Conservation (phyloP, 53 echinoderm and acorn worm species). For the Zoroaster sp. region DNA sequence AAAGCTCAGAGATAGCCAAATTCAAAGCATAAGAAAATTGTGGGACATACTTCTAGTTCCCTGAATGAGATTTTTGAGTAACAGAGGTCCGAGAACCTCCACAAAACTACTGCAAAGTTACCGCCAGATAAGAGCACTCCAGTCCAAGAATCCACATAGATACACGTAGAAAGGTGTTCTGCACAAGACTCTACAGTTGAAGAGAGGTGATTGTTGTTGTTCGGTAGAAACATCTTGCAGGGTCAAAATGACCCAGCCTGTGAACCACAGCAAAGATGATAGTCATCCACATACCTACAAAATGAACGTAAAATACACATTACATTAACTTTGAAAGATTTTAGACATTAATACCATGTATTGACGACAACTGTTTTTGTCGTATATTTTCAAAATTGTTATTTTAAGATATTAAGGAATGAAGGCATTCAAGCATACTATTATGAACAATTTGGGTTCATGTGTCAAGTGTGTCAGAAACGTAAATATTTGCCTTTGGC, state of each 20-base stretch:
- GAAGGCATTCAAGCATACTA: no score
- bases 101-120: conserved; percentile 35
- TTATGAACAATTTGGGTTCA: no score
- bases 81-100: neutral
- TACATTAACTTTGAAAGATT: no score
- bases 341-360: no score
- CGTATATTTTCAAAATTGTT: no score
- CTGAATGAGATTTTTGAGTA: neutral
- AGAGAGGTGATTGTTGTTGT: conserved; percentile 18
- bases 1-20: conserved; percentile 24
- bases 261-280: conserved; percentile 22
- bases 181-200: conserved; percentile 49
- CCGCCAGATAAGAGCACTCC: conserved; percentile 60
- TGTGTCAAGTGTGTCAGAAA: no score
- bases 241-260: neutral
- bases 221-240: neutral
- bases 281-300: conserved; percentile 7
- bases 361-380: no score
- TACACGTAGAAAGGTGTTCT: conserved; percentile 40
- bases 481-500: no score
- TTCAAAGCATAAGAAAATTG: neutral
- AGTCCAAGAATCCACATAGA: conserved; percentile 58
- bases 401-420: no score
- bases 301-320: no score
- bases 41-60: conserved; percentile 30